Evolutionary conservation across 1,140 invertebrate species (phyloP), one percentile per base, ranked within the genome.

Genomic region (Drosophila ironensis): DNA sequence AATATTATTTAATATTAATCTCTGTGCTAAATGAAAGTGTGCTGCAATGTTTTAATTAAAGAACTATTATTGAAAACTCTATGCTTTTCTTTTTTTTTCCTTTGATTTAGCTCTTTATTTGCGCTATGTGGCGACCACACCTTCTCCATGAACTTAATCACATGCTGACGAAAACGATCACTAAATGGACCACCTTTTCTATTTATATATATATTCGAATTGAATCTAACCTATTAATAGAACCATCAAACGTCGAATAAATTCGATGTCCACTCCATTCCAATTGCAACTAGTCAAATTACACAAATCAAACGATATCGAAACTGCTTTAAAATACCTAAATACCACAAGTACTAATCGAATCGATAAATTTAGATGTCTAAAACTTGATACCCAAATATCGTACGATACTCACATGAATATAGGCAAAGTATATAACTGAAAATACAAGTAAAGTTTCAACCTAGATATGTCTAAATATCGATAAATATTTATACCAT

Each of bases 141-240:
- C n/a, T n/a, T 57, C 24, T 52, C 19, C 24, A 33, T 12, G 24
- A 66, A 75, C 50, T 48, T 76, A 82, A 71, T 81, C 73, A 68
- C 53, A 73, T 80, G 60, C 72, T 76, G 66, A 87, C 72, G 68
- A 84, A 80, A 33, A 81, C 86, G 75, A 88, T 81, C 72, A 88
- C 80, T 66, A 88, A 84, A 88, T 88, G 86, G 86, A 88, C 86
- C 86, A 88, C 86, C 86, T 86, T 77, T 88, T 88, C 56, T 60
- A 60, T 84, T 72, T 88, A 88, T 66, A 64, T 45, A 22, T 22
- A 37, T 37, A 37, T 37, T 37, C 33, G 14, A 59, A 71, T 63
- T 54, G 14, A 63, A 63, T 24, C 56, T 35, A 47, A 61, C 17
- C 40, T 53, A 71, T 57, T 56, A 45, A 20, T 33, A 67, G 50